phyloP scores from a whole-genome alignment of 2,797 vertebrate species.

The Scyliorhinus canicula region DNA sequence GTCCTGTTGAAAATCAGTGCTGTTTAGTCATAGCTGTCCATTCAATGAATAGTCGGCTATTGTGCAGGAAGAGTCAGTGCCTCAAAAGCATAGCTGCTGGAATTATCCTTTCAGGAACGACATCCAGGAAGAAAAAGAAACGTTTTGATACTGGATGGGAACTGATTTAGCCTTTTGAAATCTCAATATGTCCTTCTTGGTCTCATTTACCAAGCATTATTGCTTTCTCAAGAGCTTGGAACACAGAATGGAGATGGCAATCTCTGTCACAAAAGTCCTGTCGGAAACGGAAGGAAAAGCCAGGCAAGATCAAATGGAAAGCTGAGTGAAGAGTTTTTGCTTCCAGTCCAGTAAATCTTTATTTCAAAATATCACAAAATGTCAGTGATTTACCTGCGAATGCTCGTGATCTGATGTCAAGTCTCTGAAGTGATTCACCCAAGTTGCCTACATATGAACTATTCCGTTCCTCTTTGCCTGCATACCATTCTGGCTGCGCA shows the following conservation, averaged over 20 bases:
- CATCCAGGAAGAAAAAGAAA: background rate
- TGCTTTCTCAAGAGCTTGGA: background rate
- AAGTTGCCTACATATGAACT: background rate
- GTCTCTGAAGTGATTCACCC: background rate
- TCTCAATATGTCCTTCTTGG: background rate
- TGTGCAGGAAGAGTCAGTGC: background rate
- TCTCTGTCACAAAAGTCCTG: background rate
- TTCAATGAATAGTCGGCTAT: background rate
- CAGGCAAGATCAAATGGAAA: background rate
- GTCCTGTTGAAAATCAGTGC: background rate
- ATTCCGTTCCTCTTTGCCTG: background rate
- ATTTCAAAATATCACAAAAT: background rate
- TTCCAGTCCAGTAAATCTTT: background rate
- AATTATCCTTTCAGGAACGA: background rate
- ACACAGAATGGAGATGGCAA: background rate
- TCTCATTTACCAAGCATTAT: background rate
- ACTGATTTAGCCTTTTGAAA: background rate
- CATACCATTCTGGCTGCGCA: background rate
- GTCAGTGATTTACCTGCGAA: background rate
- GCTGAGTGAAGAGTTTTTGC: background rate
- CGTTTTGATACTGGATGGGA: background rate
- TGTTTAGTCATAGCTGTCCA: background rate
- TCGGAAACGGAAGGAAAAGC: background rate
- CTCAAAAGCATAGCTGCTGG: background rate
- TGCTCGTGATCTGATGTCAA: background rate